These are phyloP conservation scores for Leptopterna dolabrata DNA, from an alignment of 2,888 invertebrate genomes.

Conservation along the genomic window DNA sequence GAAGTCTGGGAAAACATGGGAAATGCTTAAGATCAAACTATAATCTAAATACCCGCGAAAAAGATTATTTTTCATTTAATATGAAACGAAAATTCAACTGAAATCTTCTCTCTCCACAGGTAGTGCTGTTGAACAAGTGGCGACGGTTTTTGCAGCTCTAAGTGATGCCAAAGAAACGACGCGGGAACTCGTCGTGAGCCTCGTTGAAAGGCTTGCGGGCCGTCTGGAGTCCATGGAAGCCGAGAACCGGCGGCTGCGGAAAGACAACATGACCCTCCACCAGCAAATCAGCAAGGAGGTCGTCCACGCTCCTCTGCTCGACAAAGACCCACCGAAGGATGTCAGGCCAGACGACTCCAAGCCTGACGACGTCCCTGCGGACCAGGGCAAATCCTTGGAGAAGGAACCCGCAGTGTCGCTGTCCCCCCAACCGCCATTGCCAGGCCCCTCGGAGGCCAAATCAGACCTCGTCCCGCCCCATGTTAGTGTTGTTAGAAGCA, in stretches of 20 bases:
- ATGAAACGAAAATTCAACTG: too few relatives aligned
- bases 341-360: background rate
- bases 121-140: slow-evolving; percentile 65
- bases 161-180: slow-evolving; percentile 65
- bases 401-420: background rate
- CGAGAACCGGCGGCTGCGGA: slow-evolving; percentile 58
- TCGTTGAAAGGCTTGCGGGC: slow-evolving; percentile 64
- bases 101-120: slow-evolving; percentile 32
- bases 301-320: background rate
- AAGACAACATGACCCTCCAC: slow-evolving; percentile 61
- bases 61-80: too few relatives aligned
- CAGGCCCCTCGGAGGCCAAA: slow-evolving; percentile 51
- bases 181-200: slow-evolving; percentile 63
- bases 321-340: background rate
- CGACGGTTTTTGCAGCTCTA: slow-evolving; percentile 64
- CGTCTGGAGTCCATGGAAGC: slow-evolving; percentile 63
- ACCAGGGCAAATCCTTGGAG: background rate
- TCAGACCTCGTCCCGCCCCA: slow-evolving; percentile 42
- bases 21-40: too few relatives aligned
- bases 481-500: slow-evolving; percentile 61
- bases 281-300: slow-evolving; percentile 57
- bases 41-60: too few relatives aligned
- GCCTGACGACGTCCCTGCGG: background rate
- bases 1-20: too few relatives aligned
- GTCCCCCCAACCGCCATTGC: background rate